These are phyloP conservation scores for Argyrosomus japonicus DNA, from an alignment of 2,113 vertebrate genomes.

Conservation along the genomic window DNA sequence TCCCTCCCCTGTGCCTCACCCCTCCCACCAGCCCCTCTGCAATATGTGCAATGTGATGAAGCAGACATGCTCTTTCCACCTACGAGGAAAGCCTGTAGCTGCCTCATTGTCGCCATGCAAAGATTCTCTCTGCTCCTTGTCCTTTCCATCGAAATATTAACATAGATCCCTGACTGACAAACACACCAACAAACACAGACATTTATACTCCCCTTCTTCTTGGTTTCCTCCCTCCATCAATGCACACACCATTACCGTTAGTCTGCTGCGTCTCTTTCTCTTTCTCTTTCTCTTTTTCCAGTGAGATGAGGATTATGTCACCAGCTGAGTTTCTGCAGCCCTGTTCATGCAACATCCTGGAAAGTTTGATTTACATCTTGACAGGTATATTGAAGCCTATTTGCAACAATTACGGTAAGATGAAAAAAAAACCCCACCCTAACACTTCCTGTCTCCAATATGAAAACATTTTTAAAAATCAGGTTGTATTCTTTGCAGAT, in stretches of 20 bases:
- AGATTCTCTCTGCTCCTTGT: constrained; percentile 2
- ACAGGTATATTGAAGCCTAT: neutral
- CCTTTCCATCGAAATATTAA: constrained; percentile 8
- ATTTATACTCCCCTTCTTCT: neutral
- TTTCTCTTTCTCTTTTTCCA: neutral
- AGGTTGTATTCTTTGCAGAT: too few species aligned
- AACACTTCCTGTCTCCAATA: neutral
- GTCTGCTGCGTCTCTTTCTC: constrained; percentile 1
- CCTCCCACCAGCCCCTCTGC: neutral
- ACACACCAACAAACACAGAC: neutral
- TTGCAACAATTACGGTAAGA: neutral
- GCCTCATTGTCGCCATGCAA: constrained; percentile 24
- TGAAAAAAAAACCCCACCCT: too few species aligned
- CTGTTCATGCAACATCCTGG: constrained; percentile 36
- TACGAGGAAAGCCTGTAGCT: constrained; percentile 18
- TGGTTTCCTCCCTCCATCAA: neutral
- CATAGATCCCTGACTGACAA: neutral
- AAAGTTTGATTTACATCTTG: constrained; percentile 33
- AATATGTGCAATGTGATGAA: constrained; percentile 13
- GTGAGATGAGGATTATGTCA: constrained; percentile 36
- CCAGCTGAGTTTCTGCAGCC: neutral
- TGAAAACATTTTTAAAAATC: neutral
- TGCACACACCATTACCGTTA: constrained; percentile 5
- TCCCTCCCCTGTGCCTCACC: neutral
- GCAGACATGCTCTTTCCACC: constrained; percentile 17